These are phyloP conservation scores for Pammene fasciana DNA, from an alignment of 2,888 invertebrate species.

Conservation along the genomic window DNA sequence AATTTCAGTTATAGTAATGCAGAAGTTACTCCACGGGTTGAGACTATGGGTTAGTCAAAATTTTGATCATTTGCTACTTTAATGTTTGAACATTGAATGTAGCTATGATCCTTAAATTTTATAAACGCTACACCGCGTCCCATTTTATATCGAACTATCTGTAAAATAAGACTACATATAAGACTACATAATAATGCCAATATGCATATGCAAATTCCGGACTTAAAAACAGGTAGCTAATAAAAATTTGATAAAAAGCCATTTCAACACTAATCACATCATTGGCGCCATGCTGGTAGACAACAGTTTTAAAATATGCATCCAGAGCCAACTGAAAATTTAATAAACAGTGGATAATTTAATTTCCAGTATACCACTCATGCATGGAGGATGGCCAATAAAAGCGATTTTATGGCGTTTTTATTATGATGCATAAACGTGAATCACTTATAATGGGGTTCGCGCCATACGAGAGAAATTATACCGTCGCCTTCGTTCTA, in stretches of 20 bases:
- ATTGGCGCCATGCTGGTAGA: constrained; percentile 66
- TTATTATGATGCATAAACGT: constrained; percentile 82
- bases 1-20: too few relatives aligned
- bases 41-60: too few relatives aligned
- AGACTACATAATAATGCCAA: too few relatives aligned
- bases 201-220: too few relatives aligned
- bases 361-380: constrained; percentile 73
- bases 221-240: too few relatives aligned
- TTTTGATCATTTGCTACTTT: too few relatives aligned
- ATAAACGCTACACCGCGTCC: too few relatives aligned
- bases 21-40: too few relatives aligned
- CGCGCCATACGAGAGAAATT: constrained; percentile 62
- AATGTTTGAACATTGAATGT: too few relatives aligned
- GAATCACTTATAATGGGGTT: constrained; percentile 74
- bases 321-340: constrained; percentile 74
- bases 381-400: constrained; percentile 80
- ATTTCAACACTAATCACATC: constrained; percentile 50
- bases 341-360: constrained; percentile 80
- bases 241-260: background rate
- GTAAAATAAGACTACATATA: too few relatives aligned
- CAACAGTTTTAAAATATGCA: constrained; percentile 72
- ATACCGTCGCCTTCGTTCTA: constrained; percentile 43
- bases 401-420: constrained; percentile 78
- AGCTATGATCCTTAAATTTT: too few relatives aligned
- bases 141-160: too few relatives aligned